Base-by-base conservation (phyloP, 2,888 invertebrate species). In the Ethmia dodecea region DNA sequence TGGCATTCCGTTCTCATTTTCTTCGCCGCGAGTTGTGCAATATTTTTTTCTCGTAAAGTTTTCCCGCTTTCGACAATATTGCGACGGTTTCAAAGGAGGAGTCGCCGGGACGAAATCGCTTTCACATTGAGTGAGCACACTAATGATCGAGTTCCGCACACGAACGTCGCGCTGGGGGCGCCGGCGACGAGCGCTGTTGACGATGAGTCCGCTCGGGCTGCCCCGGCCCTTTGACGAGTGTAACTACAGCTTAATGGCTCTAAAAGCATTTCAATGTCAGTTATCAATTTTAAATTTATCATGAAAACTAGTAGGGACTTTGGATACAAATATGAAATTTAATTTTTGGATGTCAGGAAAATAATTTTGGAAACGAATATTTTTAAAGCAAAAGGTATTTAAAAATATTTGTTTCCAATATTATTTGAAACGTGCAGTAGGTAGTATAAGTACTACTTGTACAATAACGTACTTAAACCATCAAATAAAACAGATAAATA, bases 11-110 rank as follows among this genome's bases (percentile, higher is more conserved):
- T 71, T 69, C 73, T 79, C 75, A 78, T 79, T 79, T 78, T 73
- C 72, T 74, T 64, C 65, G 64, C 63, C 57, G 66, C 66, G 67
- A 68, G 65, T 75, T 54, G 58, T 45, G 56, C 55, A 70, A 74
- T 78, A 73, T 80, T 76, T 79, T 76, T 77, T 79, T 61, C 62
- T 58, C 62, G 69, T 75, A 74, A 70, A 81, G 79, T 81, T 83
- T 84, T 81, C 80, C 80, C 71, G 69, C 71, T 75, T 79, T 79
- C 75, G 78, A 77, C 83, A 80, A 84, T 84, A 86, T 84, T 83
- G 83, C 80, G 70, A 58, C 71, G 65, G 71, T 78, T 73, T 78
- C 83, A 81, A 81, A 74, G 73, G 73, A 63, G 64, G 66, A 69
- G 69, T 66, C 62, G 69, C 65, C 54, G 60, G 77, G 76, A 71